Evolutionary conservation across 2,113 vertebrate species (phyloP), one percentile per base, ranked within the genome.

Genomic region (Eudorcas thomsonii): DNA sequence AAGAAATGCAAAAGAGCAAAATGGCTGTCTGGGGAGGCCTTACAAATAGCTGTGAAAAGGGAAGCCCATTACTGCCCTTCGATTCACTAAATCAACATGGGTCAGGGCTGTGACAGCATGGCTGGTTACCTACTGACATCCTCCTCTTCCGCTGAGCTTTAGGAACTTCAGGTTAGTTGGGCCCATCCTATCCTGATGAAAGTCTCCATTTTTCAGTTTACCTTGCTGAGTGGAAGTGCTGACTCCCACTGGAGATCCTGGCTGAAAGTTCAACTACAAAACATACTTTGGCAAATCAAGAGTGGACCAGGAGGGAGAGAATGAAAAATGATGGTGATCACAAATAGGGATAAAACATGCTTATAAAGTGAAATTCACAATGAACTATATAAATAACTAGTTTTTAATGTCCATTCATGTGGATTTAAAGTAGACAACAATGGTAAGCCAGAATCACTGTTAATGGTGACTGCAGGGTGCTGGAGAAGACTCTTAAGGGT

Each of bases 31-130:
- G 26, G 26, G 5, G 26, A 60, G 59, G 5, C 26, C 59, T 60
- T 60, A 60, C 59, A 60, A 28, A 60, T 28, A 60, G 26, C 25
- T 60, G 11, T 60, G 59, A 60, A 59, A 28, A 62, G 13, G 28
- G 28, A 30, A 62, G 28, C 60, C 60, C 28, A 62, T 62, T 62
- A 62, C 21, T 2, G 7, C 17, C 26, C 88, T 48, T 39, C 45
- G 14, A 3, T 8, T 59, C 4, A 2, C 33, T 3, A 50, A 26
- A 14, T 57, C 16, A 23, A 39, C 19, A 0, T 2, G 60, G 8
- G 10, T 14, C 5, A 2, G 8, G 74, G 13, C 52, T 21, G 55
- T n/a, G 36, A 19, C 25, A 14, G 9, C 2, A 1, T 16, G 19
- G 30, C 2, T 6, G 39, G 30, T 55, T 48, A 6, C 43, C 25